Base-by-base conservation (phyloP, 1,140 invertebrate genomes). In the Eurosta solidaginis region DNA sequence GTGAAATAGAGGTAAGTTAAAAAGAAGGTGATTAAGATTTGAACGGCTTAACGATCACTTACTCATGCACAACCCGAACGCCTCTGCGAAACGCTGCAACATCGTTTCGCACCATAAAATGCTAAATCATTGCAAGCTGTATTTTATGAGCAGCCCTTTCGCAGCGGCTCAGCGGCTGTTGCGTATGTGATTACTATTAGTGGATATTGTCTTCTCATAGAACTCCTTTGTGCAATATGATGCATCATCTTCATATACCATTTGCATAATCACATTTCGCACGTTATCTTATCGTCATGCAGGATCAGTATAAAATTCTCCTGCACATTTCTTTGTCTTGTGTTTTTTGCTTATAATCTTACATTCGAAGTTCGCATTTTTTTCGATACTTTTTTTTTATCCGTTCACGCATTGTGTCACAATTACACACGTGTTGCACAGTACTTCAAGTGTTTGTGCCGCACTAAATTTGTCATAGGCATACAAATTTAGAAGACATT, bases 21-120 rank as follows among this genome's bases (percentile, higher is more conserved):
- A 29, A 68, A 68, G 59, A 68, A 68, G 59, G 59, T 68, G 59
- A 68, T 68, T 68, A 68, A 68, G 33, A 68, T 68, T 68, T 68
- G 59, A 68, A 40, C 59, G 59, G n/a, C 59, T 68, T 68, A 68
- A 68, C 29, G 59, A 68, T 68, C 59, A 22, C 27, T 68, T 68
- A 40, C 59, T 52, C 49, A 52, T 22, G 49, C 49, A 52, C n/a
- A n/a, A n/a, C n/a, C n/a, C 22, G 4, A 49, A 49, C 45, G 17
- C 59, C n/a, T n/a, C n/a, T n/a, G n/a, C n/a, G n/a, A n/a, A n/a
- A n/a, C n/a, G n/a, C n/a, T n/a, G n/a, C n/a, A 0, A 1, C 20
- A 4, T 7, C 20, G 4, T n/a, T 27, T 59, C 33, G 29, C 29
- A 0, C 59, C 40, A 68, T 40, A 68, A 68, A 68, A 33, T 68